Evolutionary conservation across 2,888 invertebrate species (phyloP).

Genomic region (Drosophila meridiana): DNA sequence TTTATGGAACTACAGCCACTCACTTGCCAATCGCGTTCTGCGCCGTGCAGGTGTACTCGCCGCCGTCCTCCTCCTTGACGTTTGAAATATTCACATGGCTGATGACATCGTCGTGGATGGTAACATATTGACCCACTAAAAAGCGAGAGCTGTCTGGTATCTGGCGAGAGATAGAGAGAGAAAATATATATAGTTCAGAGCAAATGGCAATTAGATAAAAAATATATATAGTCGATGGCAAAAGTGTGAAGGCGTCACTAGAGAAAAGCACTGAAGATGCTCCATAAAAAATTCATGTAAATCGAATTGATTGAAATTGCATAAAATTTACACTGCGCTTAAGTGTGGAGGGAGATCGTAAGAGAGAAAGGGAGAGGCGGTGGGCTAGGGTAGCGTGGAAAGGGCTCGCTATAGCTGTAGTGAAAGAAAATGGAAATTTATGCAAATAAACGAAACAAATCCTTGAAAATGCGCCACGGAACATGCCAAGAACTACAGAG

Average conservation of each 20-base stretch:
- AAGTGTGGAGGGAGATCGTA: neutral
- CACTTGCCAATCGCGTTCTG: conserved; percentile 92
- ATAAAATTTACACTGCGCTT: conserved; percentile 63
- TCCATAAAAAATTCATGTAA: conserved; percentile 70
- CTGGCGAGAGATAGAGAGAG: conserved; percentile 55
- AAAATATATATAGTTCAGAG: conserved; percentile 13
- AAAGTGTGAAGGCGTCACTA: conserved; percentile 3
- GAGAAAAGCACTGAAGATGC: conserved; percentile 20
- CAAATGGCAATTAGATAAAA: conserved; percentile 59
- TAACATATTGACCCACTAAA: conserved; percentile 96
- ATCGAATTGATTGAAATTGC: conserved; percentile 80
- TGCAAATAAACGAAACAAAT: conserved; percentile 77
- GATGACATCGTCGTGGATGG: conserved; percentile 96
- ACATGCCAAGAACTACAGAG: conserved; percentile 30
- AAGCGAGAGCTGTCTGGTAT: conserved; percentile 88
- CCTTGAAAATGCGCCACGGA: conserved; percentile 63
- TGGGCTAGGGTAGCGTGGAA: neutral
- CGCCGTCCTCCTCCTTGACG: conserved; percentile 95
- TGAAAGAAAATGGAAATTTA: conserved; percentile 73
- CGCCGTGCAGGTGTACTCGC: conserved; percentile 94
- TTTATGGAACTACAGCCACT: conserved; percentile 75
- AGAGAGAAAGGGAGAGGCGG: neutral
- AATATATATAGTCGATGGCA: conserved; percentile 17
- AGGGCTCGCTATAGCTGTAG: conserved; percentile 12
- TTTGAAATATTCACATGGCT: conserved; percentile 96